phyloP scores from a whole-genome alignment of 2,113 vertebrate species.

The Forbesichthys papilliferus region DNA sequence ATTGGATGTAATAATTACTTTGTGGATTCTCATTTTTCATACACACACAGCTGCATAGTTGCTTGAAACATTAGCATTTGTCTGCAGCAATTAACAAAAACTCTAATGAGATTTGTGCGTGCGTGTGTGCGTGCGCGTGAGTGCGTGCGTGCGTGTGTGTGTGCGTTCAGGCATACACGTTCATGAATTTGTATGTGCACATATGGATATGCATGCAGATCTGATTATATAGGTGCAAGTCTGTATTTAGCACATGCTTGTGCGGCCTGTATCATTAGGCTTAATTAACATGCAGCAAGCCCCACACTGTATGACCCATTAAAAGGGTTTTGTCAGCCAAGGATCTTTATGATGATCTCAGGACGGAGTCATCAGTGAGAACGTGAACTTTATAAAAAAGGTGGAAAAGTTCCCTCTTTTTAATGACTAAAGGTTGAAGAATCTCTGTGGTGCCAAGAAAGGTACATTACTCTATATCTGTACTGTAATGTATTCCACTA shows the following conservation, averaged over 20 bases:
- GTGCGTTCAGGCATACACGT: slow-evolving; percentile 48
- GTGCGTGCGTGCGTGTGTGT: slow-evolving; percentile 43
- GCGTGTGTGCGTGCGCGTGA: slow-evolving; percentile 72
- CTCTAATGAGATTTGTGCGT: slow-evolving; percentile 90
- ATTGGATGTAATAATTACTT: slow-evolving; percentile 84
- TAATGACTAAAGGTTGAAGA: slow-evolving; percentile 70
- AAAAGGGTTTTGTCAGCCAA: slow-evolving; percentile 82
- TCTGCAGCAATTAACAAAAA: slow-evolving; percentile 89
- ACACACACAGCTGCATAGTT: slow-evolving; percentile 85
- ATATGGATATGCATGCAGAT: slow-evolving; percentile 48
- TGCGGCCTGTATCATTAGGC: slow-evolving; percentile 12
- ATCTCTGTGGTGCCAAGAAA: slow-evolving; percentile 68
- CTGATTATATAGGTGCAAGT: slow-evolving; percentile 27
- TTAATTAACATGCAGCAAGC: slow-evolving; percentile 60
- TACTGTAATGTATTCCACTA: slow-evolving; percentile 60
- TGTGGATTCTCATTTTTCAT: slow-evolving; percentile 83
- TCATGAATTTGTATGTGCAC: slow-evolving; percentile 40
- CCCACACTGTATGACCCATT: slow-evolving; percentile 80
- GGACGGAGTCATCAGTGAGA: slow-evolving; percentile 71
- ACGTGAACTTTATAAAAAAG: slow-evolving; percentile 73
- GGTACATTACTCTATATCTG: slow-evolving; percentile 73
- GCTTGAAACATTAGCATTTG: slow-evolving; percentile 85
- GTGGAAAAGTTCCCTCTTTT: slow-evolving; percentile 70
- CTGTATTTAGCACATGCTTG: neutral
- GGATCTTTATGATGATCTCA: slow-evolving; percentile 86